Conservation (phyloP, 2,797 vertebrate species). For the Lithobates pipiens region DNA sequence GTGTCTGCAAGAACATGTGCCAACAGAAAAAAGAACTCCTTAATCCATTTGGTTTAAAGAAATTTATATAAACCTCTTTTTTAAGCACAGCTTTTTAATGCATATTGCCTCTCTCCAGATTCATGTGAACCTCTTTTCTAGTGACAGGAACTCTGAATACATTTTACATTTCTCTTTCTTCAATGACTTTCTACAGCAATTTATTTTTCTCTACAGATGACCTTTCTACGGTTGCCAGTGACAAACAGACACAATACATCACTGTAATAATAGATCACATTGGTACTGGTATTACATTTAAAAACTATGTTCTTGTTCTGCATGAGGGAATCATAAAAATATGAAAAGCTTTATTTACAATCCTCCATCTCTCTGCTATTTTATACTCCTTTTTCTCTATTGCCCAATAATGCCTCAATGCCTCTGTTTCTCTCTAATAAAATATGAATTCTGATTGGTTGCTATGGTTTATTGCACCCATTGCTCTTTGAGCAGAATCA, state of each 20-base stretch:
- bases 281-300: background rate
- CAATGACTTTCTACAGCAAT: slow-evolving; percentile 7
- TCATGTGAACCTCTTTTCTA: background rate
- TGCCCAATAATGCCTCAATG: background rate
- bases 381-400: background rate
- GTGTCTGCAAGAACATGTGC: too few relatives aligned
- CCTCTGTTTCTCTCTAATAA: background rate
- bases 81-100: background rate
- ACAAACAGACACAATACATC: slow-evolving; percentile 24
- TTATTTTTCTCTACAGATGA: slow-evolving; percentile 28
- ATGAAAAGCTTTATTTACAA: background rate
- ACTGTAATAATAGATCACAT: slow-evolving; percentile 6
- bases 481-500: background rate
- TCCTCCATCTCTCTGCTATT: background rate
- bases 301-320: slow-evolving; percentile 11
- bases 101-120: background rate
- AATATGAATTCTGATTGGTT: background rate
- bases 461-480: background rate
- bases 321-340: slow-evolving; percentile 5
- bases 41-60: background rate
- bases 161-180: slow-evolving; percentile 6
- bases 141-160: background rate
- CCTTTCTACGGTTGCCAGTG: slow-evolving; percentile 37
- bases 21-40: background rate
- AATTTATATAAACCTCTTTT: background rate